Percentiles rank a stretch among this genome's conserved stretches.
phyloP scores from a whole-genome alignment of 1,140 invertebrate genomes.

The Philopotamus ludificatus region DNA sequence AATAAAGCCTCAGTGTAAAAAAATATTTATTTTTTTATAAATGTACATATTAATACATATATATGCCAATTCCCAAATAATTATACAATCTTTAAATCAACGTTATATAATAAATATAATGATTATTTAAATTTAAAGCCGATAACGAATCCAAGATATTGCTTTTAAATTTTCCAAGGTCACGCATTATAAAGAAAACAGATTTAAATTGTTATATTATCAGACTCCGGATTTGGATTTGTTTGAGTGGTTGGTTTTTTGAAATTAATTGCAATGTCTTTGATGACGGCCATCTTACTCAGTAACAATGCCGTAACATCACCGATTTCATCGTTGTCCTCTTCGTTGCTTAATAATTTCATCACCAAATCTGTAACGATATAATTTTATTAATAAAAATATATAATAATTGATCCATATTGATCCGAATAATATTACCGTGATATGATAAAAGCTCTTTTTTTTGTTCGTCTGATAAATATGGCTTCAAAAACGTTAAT shows the following conservation, averaged over 20 bases:
- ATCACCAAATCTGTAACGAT: slow-evolving; percentile 61
- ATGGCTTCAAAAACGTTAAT: slow-evolving; percentile 68
- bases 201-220: too few species aligned
- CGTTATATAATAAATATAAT: too few species aligned
- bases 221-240: slow-evolving; percentile 17
- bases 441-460: slow-evolving; percentile 69
- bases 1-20: too few species aligned
- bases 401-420: neutral
- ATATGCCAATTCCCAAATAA: too few species aligned
- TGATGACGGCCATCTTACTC: slow-evolving; percentile 46
- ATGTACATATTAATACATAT: too few species aligned
- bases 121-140: too few species aligned
- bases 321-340: slow-evolving; percentile 46
- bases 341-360: slow-evolving; percentile 56
- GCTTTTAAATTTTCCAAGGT: too few species aligned
- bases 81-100: too few species aligned
- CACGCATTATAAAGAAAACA: too few species aligned
- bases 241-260: slow-evolving; percentile 43
- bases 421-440: slow-evolving; percentile 56
- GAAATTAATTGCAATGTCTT: slow-evolving; percentile 47
- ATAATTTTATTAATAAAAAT: slow-evolving; percentile 28
- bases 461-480: slow-evolving; percentile 65
- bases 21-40: too few species aligned
- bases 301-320: slow-evolving; percentile 37
- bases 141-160: too few species aligned